Evolutionary conservation across 2,888 invertebrate genomes (phyloP).

Genomic region (Sphinx pinastri): DNA sequence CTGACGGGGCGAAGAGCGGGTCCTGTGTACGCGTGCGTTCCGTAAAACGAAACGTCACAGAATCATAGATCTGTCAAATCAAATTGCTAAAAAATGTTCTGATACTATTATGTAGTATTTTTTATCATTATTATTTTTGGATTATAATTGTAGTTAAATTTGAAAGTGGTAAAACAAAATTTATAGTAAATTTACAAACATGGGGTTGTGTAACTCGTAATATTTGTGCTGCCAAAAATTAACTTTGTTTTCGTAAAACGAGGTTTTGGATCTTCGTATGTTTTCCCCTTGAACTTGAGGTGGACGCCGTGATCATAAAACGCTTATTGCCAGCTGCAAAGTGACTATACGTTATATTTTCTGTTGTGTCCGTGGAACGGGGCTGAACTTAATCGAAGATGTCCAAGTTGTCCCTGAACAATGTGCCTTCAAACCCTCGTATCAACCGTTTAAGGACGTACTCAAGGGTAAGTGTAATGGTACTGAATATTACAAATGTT

Average conservation of each 20-base stretch:
- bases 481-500: constrained; percentile 32
- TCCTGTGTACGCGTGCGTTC: constrained; percentile 43
- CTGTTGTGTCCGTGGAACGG: constrained; percentile 54
- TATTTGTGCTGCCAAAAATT: constrained; percentile 56
- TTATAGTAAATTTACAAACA: constrained; percentile 37
- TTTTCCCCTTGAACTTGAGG: constrained; percentile 58
- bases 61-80: constrained; percentile 45
- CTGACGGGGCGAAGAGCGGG: constrained; percentile 64
- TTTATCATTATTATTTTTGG: background rate
- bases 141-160: background rate
- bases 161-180: background rate
- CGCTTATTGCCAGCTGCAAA: constrained; percentile 54
- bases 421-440: constrained; percentile 78
- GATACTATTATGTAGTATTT: constrained; percentile 24
- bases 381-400: constrained; percentile 54
- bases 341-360: constrained; percentile 60
- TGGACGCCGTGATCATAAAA: constrained; percentile 48
- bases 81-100: constrained; percentile 11
- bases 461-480: constrained; percentile 72
- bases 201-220: constrained; percentile 60
- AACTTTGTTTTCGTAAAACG: constrained; percentile 58
- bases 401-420: constrained; percentile 79
- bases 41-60: constrained; percentile 69
- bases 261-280: constrained; percentile 54
- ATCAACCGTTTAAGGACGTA: constrained; percentile 75